A percentile compares a stretch with the other conserved stretches of the same genome.
phyloP scores from a whole-genome alignment of 2,797 vertebrate genomes.

The Phalloptychus januarius region DNA sequence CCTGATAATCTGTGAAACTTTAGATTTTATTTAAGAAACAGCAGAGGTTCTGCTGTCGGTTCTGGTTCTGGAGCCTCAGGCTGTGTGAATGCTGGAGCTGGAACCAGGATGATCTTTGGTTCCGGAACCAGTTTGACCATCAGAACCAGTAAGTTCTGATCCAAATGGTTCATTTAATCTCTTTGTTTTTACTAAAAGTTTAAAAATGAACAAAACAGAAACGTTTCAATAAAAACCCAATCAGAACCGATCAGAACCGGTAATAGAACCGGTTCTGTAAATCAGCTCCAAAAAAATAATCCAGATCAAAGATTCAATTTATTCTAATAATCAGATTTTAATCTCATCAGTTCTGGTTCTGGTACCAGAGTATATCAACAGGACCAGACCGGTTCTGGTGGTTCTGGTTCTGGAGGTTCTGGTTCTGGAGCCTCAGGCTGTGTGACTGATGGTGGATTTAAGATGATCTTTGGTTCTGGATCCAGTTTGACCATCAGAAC shows the following conservation, averaged over 20 bases:
- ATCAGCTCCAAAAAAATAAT: no score
- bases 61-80: no score
- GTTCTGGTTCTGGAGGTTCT: not conserved
- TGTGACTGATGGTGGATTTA: not conserved
- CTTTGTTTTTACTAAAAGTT: no score
- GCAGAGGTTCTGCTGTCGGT: not conserved
- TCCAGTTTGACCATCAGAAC: not conserved
- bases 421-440: not conserved
- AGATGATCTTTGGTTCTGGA: not conserved
- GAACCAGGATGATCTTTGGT: not conserved
- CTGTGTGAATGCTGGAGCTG: no score
- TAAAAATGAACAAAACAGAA: no score
- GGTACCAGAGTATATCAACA: not conserved
- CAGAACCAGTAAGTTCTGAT: conserved; percentile 1
- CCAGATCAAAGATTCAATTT: no score
- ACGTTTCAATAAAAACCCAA: no score
- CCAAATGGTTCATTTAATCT: not conserved
- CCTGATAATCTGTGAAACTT: no score
- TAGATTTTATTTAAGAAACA: no score
- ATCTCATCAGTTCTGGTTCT: not conserved
- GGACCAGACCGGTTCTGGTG: not conserved
- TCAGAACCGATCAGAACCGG: no score
- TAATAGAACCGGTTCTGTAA: not conserved
- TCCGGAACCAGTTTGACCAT: not conserved
- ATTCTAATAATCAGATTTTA: no score